A percentile compares a stretch with the other conserved stretches of the same genome.
Conservation (phyloP, 2,113 vertebrate genomes). For the Salvelinus sp. region DNA sequence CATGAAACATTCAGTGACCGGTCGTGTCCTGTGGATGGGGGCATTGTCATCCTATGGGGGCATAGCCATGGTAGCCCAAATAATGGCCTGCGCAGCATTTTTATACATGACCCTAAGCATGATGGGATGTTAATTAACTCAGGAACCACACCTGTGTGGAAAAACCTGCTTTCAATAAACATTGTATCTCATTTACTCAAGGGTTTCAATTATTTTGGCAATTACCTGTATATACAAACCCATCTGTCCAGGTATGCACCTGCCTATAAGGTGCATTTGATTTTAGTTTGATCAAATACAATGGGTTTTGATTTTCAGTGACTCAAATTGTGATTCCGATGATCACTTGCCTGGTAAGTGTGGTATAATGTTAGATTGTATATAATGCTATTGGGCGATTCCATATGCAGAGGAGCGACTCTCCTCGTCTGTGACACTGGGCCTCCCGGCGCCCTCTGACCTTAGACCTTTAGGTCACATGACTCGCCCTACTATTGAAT, state of each 20-base stretch:
- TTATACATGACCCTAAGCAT: too few relatives aligned
- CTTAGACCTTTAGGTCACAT: constrained; percentile 51
- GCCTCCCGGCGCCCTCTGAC: constrained; percentile 63
- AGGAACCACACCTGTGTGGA: too few relatives aligned
- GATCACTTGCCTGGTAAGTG: constrained; percentile 58
- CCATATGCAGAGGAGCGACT: constrained; percentile 56
- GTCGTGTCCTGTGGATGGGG: too few relatives aligned
- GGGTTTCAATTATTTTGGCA: too few relatives aligned
- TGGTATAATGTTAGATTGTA: constrained; percentile 56
- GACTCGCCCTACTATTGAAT: constrained; percentile 67
- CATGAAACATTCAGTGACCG: too few relatives aligned
- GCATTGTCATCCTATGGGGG: too few relatives aligned
- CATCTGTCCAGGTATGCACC: constrained; percentile 36
- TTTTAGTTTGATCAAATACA: constrained; percentile 9
- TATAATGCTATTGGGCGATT: constrained; percentile 41
- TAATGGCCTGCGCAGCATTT: too few relatives aligned
- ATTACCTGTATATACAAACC: constrained; percentile 15
- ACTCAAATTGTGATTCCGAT: constrained; percentile 51
- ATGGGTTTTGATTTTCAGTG: constrained; percentile 39
- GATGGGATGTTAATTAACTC: too few relatives aligned
- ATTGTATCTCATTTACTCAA: too few relatives aligned
- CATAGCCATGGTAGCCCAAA: too few relatives aligned
- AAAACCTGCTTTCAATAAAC: too few relatives aligned
- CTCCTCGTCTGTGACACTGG: constrained; percentile 38
- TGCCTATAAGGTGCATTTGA: constrained; percentile 33